Conservation (phyloP, 2,888 invertebrate genomes). For the Rhagonycha fulva region DNA sequence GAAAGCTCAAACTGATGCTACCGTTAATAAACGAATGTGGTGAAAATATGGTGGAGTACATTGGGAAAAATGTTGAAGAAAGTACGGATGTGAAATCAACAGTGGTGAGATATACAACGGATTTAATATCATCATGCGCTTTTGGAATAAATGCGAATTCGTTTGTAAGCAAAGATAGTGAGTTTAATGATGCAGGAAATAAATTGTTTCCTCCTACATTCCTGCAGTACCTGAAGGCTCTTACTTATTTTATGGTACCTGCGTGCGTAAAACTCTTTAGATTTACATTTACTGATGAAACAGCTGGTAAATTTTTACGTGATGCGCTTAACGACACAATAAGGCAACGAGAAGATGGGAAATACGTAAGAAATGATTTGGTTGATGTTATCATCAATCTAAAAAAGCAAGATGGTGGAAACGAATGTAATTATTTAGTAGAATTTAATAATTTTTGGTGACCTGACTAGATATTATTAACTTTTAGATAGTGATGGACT, state of each 20-base stretch:
- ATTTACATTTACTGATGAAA: slow-evolving; percentile 44
- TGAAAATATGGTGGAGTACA: not conserved
- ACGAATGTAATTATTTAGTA: slow-evolving; percentile 37
- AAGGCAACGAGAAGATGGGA: slow-evolving; percentile 40
- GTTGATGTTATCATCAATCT: slow-evolving; percentile 53
- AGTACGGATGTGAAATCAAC: slow-evolving; percentile 45
- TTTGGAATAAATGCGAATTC: slow-evolving; percentile 55
- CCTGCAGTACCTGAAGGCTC: slow-evolving; percentile 41
- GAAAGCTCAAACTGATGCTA: slow-evolving; percentile 60
- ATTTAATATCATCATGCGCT: slow-evolving; percentile 56
- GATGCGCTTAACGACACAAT: slow-evolving; percentile 47
- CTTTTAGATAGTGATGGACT: slow-evolving; percentile 35
- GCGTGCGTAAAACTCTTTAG: slow-evolving; percentile 45
- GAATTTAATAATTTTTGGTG: not conserved
- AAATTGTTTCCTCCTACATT: slow-evolving; percentile 46
- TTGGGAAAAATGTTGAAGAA: not conserved
- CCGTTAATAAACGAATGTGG: slow-evolving; percentile 54
- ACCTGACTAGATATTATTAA: not conserved
- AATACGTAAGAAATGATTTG: slow-evolving; percentile 53
- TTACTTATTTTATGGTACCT: slow-evolving; percentile 47
- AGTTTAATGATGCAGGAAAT: slow-evolving; percentile 49
- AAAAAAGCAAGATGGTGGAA: slow-evolving; percentile 30
- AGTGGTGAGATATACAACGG: slow-evolving; percentile 53
- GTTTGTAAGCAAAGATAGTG: slow-evolving; percentile 47
- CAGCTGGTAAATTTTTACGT: slow-evolving; percentile 44